Conservation (phyloP, 2,888 invertebrate genomes). For the Drosophila diplacantha region DNA sequence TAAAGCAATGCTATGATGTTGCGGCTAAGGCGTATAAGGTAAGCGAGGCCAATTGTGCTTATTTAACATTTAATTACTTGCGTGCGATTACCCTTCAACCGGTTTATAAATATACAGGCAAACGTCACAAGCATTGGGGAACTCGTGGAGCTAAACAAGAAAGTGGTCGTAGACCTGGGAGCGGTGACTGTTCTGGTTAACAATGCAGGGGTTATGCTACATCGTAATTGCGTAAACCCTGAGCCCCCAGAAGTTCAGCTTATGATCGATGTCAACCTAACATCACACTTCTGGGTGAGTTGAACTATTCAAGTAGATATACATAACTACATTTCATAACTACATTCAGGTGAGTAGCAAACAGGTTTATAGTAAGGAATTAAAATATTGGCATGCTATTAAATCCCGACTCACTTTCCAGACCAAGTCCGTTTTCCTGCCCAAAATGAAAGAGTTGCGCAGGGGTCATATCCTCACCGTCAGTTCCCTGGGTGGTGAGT, state of each 20-base stretch:
- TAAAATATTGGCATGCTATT: too few species aligned
- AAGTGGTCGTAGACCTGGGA: conserved; percentile 70
- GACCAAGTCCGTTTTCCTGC: conserved; percentile 75
- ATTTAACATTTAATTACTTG: not conserved
- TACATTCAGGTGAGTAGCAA: not conserved
- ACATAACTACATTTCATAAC: too few species aligned
- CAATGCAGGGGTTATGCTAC: conserved; percentile 76
- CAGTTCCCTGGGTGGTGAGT: conserved; percentile 68
- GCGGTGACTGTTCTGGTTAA: conserved; percentile 77
- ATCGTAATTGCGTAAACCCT: conserved; percentile 47
- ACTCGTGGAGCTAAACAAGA: conserved; percentile 51
- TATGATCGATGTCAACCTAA: conserved; percentile 77
- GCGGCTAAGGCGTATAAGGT: conserved; percentile 69
- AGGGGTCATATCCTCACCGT: conserved; percentile 76
- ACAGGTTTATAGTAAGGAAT: not conserved
- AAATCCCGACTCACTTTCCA: conserved; percentile 31
- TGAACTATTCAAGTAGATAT: not conserved
- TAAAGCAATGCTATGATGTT: conserved; percentile 52
- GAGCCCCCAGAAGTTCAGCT: conserved; percentile 70
- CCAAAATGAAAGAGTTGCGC: conserved; percentile 73
- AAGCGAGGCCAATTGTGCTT: not conserved
- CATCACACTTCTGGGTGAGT: conserved; percentile 77
- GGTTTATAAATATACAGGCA: conserved; percentile 43
- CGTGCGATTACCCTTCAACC: not conserved
- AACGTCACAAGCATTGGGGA: conserved; percentile 65